Conservation (phyloP, 2,113 vertebrate genomes). For the Mormoops blainvillei region DNA sequence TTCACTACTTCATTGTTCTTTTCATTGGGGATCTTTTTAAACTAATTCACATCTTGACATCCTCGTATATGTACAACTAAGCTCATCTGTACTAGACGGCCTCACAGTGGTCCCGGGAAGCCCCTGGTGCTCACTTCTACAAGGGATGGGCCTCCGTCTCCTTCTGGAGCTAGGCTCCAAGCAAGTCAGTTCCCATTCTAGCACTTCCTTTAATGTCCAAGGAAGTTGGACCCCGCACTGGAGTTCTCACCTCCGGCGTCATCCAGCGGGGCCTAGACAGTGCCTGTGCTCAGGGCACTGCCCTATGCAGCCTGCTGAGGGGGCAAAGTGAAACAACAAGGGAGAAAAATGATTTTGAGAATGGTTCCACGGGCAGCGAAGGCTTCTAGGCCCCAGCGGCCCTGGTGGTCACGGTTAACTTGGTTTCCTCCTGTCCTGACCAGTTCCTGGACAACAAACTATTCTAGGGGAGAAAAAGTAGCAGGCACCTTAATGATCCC, state of each 20-base stretch:
- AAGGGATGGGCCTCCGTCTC: not conserved
- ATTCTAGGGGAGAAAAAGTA: not conserved
- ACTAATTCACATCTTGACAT: not conserved
- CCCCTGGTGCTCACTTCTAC: not conserved
- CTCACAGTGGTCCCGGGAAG: accelerated
- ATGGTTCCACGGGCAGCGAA: not conserved
- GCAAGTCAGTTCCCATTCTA: not conserved
- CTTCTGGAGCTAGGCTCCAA: not conserved
- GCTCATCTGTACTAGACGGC: not conserved
- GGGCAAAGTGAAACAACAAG: not conserved
- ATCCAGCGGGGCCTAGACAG: not conserved
- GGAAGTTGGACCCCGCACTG: not conserved
- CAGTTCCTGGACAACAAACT: not conserved
- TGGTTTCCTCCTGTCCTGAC: not conserved
- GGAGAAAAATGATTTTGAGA: not conserved
- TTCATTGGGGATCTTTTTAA: not conserved
- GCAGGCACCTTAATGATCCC: not conserved
- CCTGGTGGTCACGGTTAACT: not conserved
- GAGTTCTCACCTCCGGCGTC: not conserved
- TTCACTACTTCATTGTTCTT: not conserved
- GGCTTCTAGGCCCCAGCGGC: not conserved
- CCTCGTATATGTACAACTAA: not conserved
- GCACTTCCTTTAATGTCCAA: not conserved
- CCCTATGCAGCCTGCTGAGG: not conserved
- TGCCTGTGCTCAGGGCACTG: not conserved